Evolutionary conservation across 2,888 invertebrate genomes (phyloP), one percentile per base, ranked within the genome.

Genomic region (Drosophila kuntzei): DNA sequence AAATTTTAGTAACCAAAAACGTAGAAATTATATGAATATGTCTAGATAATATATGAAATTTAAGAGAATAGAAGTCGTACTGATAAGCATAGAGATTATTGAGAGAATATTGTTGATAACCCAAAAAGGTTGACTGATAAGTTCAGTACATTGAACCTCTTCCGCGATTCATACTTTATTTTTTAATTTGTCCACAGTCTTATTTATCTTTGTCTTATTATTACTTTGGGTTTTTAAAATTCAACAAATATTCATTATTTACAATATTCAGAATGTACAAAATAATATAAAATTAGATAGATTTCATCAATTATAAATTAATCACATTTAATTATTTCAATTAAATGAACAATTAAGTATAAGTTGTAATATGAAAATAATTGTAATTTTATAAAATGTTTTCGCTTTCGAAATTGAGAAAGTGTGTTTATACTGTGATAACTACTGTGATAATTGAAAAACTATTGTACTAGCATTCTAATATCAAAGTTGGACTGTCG

Each of bases 401-500:
- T 29, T 27, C 12, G 44, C 44, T 60, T 41, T 43, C 37, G 25
- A 25, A 3, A 2, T 12, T 2, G 18, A 25, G 39, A 58, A 34
- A 32, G 18, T 49, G 12, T 32, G n/a, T 14, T 32, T 25, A 27
- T 14, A 14, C 51, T 32, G 34, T 50, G 49, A 43, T 43, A 43
- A 20, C 14, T 54, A 29, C 54, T 71, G 71, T 71, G 71, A 53
- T 71, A 71, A 57, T 34, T 46, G 14, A 43, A 46, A 46, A 59
- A 41, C 27, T 2, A 55, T 58, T 65, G 53, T 51, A 51, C 41
- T 36, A 64, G 44, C 44, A 50, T 58, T 63, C 44, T 39, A 66
- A 49, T 67, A 71, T 66, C 71, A 67, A 62, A 76, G 62, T 63
- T 76, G 67, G 36, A 53, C 58, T 75, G 70, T 60, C 16, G 29